Evolutionary conservation across 2,888 invertebrate genomes (phyloP).

Genomic region (Monopis laevigella): DNA sequence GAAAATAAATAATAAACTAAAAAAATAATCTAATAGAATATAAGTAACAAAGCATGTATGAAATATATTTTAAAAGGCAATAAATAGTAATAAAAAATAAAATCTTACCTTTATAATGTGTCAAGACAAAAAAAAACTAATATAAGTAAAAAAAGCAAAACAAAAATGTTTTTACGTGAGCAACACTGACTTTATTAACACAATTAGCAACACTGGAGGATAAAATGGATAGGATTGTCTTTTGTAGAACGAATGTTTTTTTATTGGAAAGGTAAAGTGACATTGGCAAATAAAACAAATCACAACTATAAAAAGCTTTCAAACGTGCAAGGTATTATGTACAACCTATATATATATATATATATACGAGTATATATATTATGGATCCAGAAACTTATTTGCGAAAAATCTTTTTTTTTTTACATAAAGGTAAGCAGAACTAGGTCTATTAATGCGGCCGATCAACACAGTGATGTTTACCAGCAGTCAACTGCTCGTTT

Average conservation of each 20-base stretch:
- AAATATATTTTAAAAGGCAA: constrained; percentile 28
- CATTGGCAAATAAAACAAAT: constrained; percentile 57
- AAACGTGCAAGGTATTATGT: constrained; percentile 50
- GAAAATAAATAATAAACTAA: too few relatives aligned
- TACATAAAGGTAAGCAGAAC: too few relatives aligned
- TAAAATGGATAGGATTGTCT: too few relatives aligned
- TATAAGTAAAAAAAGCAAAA: constrained; percentile 15
- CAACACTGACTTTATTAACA: not conserved
- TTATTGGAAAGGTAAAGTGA: constrained; percentile 16
- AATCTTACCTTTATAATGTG: constrained; percentile 13
- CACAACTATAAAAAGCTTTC: constrained; percentile 68
- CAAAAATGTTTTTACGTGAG: constrained; percentile 11
- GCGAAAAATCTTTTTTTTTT: too few relatives aligned
- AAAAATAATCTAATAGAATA: too few relatives aligned
- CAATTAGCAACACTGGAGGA: constrained; percentile 29
- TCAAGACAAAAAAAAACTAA: constrained; percentile 13
- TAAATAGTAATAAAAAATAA: constrained; percentile 22
- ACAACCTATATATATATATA: too few relatives aligned
- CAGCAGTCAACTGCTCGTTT: too few relatives aligned
- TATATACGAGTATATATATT: too few relatives aligned
- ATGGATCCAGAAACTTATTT: too few relatives aligned
- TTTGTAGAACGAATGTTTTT: too few relatives aligned
- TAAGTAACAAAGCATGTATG: constrained; percentile 60
- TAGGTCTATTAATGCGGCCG: too few relatives aligned
- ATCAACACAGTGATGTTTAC: too few relatives aligned